Percentiles rank a stretch among this genome's conserved stretches.
phyloP scores from a whole-genome alignment of 2,888 invertebrate genomes.

The Panzeria rudis region DNA sequence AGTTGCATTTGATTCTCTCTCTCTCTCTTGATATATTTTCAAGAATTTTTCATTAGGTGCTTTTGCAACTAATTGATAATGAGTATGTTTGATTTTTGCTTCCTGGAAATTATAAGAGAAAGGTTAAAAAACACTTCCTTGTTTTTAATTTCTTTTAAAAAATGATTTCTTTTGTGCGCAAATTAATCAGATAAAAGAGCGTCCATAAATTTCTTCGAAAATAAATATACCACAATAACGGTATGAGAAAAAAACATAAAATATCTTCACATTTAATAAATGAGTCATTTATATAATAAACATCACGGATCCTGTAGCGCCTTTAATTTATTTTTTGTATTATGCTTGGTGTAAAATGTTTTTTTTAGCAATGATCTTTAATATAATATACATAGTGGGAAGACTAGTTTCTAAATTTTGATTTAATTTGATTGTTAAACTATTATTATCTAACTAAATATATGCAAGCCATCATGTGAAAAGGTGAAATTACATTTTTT shows the following conservation, averaged over 20 bases:
- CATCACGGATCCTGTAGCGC: neutral
- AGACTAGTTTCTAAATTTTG: too few relatives aligned
- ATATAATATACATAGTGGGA: too few relatives aligned
- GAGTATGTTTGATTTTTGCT: slow-evolving; percentile 78
- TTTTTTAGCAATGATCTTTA: neutral
- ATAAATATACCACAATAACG: slow-evolving; percentile 21
- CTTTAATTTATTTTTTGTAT: neutral
- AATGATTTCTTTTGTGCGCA: slow-evolving; percentile 8
- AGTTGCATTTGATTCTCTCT: neutral
- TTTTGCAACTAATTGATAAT: slow-evolving; percentile 70
- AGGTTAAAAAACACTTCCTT: slow-evolving; percentile 72
- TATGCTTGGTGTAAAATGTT: too few relatives aligned
- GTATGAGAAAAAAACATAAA: slow-evolving; percentile 9
- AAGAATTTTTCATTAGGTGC: neutral
- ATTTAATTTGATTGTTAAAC: too few relatives aligned
- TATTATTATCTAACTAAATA: too few relatives aligned
- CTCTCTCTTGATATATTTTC: neutral
- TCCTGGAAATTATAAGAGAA: slow-evolving; percentile 82
- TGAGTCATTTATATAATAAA: slow-evolving; percentile 43
- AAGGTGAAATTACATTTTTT: too few relatives aligned
- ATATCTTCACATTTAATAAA: neutral
- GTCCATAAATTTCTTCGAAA: slow-evolving; percentile 12
- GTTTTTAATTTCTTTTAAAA: slow-evolving; percentile 27
- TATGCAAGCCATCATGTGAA: too few relatives aligned
- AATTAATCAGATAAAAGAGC: slow-evolving; percentile 35